Evolutionary conservation across 2,113 vertebrate species (phyloP).

Genomic region (Muntiacus reevesi): DNA sequence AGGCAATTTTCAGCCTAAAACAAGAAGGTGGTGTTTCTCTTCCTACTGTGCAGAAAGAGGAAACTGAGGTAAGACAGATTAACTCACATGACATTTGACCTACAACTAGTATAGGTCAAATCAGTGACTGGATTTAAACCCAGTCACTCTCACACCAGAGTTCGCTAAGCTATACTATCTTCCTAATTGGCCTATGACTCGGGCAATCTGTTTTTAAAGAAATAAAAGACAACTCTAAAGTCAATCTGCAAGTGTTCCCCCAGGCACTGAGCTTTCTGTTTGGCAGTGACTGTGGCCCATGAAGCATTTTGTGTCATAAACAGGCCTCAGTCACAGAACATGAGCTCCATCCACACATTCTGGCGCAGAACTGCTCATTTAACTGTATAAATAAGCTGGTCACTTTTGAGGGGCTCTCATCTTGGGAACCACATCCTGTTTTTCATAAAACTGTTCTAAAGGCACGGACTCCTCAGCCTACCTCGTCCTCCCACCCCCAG

Average conservation of each 20-base stretch:
- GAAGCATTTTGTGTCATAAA: neutral
- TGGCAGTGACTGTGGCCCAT: neutral
- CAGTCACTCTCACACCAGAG: neutral
- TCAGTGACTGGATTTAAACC: neutral
- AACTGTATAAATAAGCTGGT: neutral
- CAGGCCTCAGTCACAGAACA: neutral
- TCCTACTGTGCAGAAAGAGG: neutral
- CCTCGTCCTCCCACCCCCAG: neutral
- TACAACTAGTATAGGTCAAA: neutral
- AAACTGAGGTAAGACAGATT: neutral
- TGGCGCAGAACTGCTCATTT: neutral
- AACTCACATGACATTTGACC: too few species aligned
- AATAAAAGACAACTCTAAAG: neutral
- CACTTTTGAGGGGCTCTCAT: neutral
- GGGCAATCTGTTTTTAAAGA: neutral
- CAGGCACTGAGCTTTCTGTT: neutral
- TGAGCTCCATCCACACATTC: fast-evolving
- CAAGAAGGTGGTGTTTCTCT: neutral
- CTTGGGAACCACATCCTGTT: neutral
- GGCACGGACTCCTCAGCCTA: neutral
- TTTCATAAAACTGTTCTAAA: neutral
- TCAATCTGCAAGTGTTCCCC: neutral
- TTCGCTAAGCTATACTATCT: neutral
- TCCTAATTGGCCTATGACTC: neutral
- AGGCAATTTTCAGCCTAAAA: neutral